Evolutionary conservation across 2,888 invertebrate species (phyloP), one percentile per base, ranked within the genome.

Genomic region (Apodemia duryi): DNA sequence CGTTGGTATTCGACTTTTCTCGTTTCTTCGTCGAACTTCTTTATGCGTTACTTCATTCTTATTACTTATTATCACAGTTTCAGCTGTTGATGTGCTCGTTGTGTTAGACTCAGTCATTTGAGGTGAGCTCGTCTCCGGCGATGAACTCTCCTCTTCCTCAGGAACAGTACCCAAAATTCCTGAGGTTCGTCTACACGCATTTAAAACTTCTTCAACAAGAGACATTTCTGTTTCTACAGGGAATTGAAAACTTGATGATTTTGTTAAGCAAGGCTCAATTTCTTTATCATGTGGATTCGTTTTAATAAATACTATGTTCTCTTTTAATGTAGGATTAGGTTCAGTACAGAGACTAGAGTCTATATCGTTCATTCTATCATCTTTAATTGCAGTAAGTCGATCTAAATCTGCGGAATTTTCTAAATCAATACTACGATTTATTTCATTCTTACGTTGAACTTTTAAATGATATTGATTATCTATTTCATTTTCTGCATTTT

Each of bases 11-110:
- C 93, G 91, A 79, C 93, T 93, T 76, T 92, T 93, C 70, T 93
- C 93, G 73, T 79, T 83, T 75, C 89, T 91, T 71, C 77, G 78
- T 77, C 81, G 87, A 68, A 86, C 80, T 65, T 89, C 88, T 72
- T 81, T 84, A 68, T 79, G 84, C 67, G 75, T 71, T 61, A 75
- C 80, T 66, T 90, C 90, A 79, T 83, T 85, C 82, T 89, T 92
- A 88, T 90, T 94, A 85, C 93, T 94, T 86, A 95, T 92, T 82
- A 95, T 94, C 81, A 95, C 93, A 77, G 95, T 95, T 85, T 95
- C 95, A 69, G 95, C 94, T 67, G 95, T 95, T 75, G 95, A 95
- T 66, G 94, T 93, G 82, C 94, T 94, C 67, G 94, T 94, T 70
- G 94, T 94, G 77, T 94, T 89, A 13, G 94, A 94, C 85, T 94